phyloP scores from a whole-genome alignment of 2,797 vertebrate species.

The Buphagus erythrorhynchus region DNA sequence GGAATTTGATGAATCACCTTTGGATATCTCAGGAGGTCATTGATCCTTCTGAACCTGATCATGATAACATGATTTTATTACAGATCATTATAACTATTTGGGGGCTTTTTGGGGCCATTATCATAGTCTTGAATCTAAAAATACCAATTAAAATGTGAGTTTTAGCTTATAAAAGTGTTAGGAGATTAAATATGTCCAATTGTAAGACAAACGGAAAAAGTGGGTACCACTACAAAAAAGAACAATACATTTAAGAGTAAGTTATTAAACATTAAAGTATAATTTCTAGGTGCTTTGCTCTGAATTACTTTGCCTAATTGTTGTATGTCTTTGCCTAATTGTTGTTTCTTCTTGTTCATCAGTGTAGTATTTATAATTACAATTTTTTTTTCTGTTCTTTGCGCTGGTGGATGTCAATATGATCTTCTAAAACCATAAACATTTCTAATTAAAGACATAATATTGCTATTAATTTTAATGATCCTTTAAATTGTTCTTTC shows the following conservation, averaged over 20 bases:
- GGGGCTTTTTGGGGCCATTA: background rate
- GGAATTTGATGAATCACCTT: background rate
- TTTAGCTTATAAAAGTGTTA: background rate
- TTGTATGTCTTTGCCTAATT: background rate
- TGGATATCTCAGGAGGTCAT: background rate
- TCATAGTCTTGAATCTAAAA: background rate
- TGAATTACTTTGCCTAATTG: background rate
- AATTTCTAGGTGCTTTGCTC: background rate
- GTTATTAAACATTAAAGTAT: background rate
- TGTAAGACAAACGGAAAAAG: background rate
- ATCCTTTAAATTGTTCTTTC: background rate
- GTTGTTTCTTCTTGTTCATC: background rate
- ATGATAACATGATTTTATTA: rapidly evolving
- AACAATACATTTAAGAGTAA: background rate
- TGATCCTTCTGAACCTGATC: background rate
- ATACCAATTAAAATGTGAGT: background rate
- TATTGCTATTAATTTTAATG: background rate
- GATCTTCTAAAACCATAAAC: background rate
- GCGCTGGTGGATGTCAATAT: background rate
- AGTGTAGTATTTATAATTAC: background rate
- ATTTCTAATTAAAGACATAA: background rate
- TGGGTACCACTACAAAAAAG: background rate
- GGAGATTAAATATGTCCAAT: background rate
- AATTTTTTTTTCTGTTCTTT: background rate
- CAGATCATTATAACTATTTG: background rate